phyloP scores from a whole-genome alignment of 2,113 vertebrate genomes.

The Sorex araneus region DNA sequence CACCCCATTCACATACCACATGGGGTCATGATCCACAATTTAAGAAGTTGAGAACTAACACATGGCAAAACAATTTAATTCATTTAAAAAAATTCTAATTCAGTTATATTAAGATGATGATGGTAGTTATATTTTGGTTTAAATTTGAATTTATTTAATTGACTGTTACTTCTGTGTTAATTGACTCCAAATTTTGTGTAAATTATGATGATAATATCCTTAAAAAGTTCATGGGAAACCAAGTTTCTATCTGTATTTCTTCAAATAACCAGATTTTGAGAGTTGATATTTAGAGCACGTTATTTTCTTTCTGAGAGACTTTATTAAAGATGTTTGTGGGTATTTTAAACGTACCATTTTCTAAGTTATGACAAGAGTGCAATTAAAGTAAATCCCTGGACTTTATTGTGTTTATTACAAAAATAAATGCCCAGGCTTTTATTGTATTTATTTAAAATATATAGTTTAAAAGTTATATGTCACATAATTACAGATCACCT shows the following conservation, averaged over 20 bases:
- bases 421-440: slow-evolving; percentile 11
- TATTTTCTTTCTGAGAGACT: neutral
- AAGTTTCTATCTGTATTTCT: neutral
- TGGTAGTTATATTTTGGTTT: neutral
- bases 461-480: slow-evolving; percentile 74
- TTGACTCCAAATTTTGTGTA: too few species aligned
- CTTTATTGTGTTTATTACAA: slow-evolving; percentile 50
- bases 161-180: neutral
- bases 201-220: neutral
- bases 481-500: slow-evolving; percentile 73
- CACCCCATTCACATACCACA: too few species aligned
- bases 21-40: too few species aligned
- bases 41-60: neutral
- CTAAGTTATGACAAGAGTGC: neutral
- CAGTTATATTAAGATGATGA: neutral
- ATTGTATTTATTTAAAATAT: slow-evolving; percentile 71
- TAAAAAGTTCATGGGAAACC: too few species aligned
- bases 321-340: neutral
- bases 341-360: neutral
- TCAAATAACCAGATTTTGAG: slow-evolving; percentile 18
- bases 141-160: slow-evolving; percentile 40
- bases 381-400: slow-evolving; percentile 47
- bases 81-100: slow-evolving; percentile 34
- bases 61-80: neutral
- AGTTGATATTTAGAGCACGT: neutral